A percentile compares a stretch with the other conserved stretches of the same genome.
Conservation (phyloP, 2,113 vertebrate species). For the Oncorhynchus kisutch region DNA sequence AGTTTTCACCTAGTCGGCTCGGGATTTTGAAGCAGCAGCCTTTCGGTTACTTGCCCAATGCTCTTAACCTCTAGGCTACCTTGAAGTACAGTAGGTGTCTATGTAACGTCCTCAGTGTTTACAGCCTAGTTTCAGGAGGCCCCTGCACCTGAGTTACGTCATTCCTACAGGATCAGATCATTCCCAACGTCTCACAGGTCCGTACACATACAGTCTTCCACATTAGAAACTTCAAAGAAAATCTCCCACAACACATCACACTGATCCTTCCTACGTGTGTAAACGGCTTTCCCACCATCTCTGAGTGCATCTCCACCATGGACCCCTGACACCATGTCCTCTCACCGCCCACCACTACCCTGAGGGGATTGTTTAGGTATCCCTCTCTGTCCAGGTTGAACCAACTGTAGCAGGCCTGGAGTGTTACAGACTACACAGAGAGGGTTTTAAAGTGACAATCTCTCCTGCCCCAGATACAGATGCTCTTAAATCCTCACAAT, state of each 20-base stretch:
- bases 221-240: conserved; percentile 58
- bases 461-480: conserved; percentile 18
- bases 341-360: neutral
- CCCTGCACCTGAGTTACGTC: conserved; percentile 47
- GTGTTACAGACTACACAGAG: conserved; percentile 10
- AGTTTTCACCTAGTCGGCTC: too few relatives aligned
- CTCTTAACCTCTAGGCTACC: too few relatives aligned
- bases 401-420: neutral
- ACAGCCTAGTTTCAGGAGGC: conserved; percentile 4
- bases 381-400: conserved; percentile 14
- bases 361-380: conserved; percentile 23
- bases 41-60: too few relatives aligned
- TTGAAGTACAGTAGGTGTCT: too few relatives aligned
- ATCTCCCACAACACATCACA: conserved; percentile 41
- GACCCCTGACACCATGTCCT: conserved; percentile 24
- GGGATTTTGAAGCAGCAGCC: too few relatives aligned
- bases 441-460: conserved; percentile 7
- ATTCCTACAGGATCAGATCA: conserved; percentile 50
- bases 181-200: neutral
- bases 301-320: conserved; percentile 18
- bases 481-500: conserved; percentile 9
- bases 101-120: neutral
- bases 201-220: conserved; percentile 29
- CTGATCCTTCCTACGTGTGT: conserved; percentile 33
- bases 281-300: conserved; percentile 40